Base-by-base conservation (phyloP, 2,797 vertebrate species). In the Micromesistius poutassou region DNA sequence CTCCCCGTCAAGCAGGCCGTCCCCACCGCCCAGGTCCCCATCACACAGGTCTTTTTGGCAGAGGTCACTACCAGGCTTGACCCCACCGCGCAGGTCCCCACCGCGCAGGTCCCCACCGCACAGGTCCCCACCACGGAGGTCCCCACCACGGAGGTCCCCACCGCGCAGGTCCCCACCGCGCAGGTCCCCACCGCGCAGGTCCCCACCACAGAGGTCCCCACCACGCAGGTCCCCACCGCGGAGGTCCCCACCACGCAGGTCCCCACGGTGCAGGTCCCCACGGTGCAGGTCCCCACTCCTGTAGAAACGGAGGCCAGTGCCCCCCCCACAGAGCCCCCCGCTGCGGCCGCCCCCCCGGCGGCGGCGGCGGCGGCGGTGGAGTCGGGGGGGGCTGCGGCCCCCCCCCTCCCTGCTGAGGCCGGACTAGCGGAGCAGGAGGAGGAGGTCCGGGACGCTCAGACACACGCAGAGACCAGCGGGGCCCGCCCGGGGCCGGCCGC, bases 351-450 rank as follows among this genome's bases (percentile, higher is more conserved):
- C 2, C 19, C 78, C 1, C 3, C n/a, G 4, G 19, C 76, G 3
- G 30, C 82, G 2, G 85, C 81, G 4, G 19, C 76, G 3, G 30
- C 82, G 2, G 85, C 81, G 13, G 66, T 46, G 46, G 89, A 88
- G 77, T 87, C 79, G 0, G 73, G 1, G 10, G 83, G 72, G 46
- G 74, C 78, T 4, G 85, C 30, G 2, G 83, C 72, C 36, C 72
- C 74, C 2, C 19, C 78, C 1, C 3, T 2, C 50, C 5, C 50
- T 8, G 22, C 55, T 9, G 55, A 9, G 55, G 55, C 25, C 36
- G 33, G 83, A 46, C 72, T 55, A 0, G 88, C 86, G 71, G 80
- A 87, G 77, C 77, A 28, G 0, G 80, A 74, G 35, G 80, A 74
- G 35, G 62, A 68, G 76, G 13, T 2, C 1, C 74, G 4, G 80